phyloP scores from a whole-genome alignment of 2,888 invertebrate species.

The Hydraecia micacea region DNA sequence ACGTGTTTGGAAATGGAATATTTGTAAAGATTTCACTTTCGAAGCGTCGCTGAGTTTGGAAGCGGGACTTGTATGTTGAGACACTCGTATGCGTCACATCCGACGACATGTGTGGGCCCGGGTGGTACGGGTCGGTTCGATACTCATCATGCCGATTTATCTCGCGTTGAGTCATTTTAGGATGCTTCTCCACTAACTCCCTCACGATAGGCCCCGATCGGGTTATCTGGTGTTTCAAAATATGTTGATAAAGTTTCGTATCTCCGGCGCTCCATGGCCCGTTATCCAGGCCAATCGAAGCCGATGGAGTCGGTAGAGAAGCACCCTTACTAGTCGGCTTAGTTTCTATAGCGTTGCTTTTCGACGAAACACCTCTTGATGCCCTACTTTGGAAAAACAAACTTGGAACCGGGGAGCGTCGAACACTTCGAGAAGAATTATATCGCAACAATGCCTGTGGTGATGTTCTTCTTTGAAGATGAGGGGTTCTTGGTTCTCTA shows the following conservation, averaged over 20 bases:
- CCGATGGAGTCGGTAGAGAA: neutral
- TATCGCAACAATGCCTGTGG: neutral
- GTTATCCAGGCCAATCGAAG: neutral
- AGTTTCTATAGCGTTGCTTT: neutral
- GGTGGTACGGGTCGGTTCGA: neutral
- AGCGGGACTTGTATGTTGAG: neutral
- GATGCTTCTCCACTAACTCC: neutral
- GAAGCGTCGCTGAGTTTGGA: neutral
- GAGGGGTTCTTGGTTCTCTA: neutral
- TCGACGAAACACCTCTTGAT: neutral
- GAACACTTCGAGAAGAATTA: neutral
- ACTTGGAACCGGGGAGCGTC: neutral
- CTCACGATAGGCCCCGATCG: neutral
- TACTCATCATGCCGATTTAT: neutral
- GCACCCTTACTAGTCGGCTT: neutral
- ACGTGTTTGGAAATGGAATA: neutral
- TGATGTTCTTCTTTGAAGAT: neutral
- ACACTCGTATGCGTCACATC: neutral
- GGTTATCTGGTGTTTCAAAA: neutral
- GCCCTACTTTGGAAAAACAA: neutral
- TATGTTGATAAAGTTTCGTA: neutral
- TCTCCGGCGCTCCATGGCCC: neutral
- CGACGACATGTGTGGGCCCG: too few relatives aligned
- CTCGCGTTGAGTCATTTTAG: neutral
- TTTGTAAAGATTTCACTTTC: neutral